phyloP scores from a whole-genome alignment of 2,888 invertebrate genomes.

The Spicauda simplicius region DNA sequence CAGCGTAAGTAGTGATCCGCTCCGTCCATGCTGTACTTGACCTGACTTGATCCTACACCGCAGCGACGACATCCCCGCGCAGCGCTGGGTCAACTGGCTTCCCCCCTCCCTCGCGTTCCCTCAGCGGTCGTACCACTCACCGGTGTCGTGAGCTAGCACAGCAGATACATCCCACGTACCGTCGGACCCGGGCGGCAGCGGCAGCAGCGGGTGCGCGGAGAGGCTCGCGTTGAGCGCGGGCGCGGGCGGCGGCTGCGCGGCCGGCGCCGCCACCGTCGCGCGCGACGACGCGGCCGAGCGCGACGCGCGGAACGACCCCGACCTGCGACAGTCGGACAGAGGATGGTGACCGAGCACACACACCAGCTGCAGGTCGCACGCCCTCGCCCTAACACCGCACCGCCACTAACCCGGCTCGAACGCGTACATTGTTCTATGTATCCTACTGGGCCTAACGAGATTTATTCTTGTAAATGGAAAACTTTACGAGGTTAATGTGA shows the following conservation, averaged over 20 bases:
- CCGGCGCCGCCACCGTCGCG: slow-evolving; percentile 91
- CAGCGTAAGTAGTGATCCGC: too few relatives aligned
- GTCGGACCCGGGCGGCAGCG: slow-evolving; percentile 90
- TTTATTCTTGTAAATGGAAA: too few relatives aligned
- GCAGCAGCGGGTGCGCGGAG: slow-evolving; percentile 97
- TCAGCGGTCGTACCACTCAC: too few relatives aligned
- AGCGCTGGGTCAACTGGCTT: too few relatives aligned
- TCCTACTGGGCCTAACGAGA: too few relatives aligned
- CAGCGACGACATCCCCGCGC: too few relatives aligned
- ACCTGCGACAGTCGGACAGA: slow-evolving; percentile 89
- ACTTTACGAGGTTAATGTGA: too few relatives aligned
- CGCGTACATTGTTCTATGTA: neutral
- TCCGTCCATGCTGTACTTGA: too few relatives aligned
- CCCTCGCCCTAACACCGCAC: neutral
- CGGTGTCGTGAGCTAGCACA: too few relatives aligned
- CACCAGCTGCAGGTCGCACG: slow-evolving; percentile 65
- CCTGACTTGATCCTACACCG: too few relatives aligned
- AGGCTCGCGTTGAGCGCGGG: slow-evolving; percentile 89
- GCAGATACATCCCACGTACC: too few relatives aligned
- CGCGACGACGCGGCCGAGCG: slow-evolving; percentile 93
- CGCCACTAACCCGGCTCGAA: neutral
- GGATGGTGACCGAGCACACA: slow-evolving; percentile 67
- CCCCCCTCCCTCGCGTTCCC: too few relatives aligned
- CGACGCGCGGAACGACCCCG: slow-evolving; percentile 96
- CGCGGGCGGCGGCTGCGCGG: slow-evolving; percentile 83